Conservation (phyloP, 92 coral and sea anemone species). For the Pocillopora grandis region DNA sequence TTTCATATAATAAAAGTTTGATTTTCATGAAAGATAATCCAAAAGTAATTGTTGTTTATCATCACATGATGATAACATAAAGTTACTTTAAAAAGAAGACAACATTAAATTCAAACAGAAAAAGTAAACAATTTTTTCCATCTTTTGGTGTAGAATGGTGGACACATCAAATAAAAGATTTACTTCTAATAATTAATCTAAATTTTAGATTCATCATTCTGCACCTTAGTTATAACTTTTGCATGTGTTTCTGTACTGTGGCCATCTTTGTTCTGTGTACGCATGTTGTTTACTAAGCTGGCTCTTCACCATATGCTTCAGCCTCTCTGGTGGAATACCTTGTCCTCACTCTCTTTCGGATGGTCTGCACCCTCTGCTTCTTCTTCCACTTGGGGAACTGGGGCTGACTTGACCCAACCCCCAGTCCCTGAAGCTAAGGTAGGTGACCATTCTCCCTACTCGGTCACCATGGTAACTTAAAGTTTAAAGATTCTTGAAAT, state of each 20-base stretch:
- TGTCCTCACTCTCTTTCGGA: slow-evolving; percentile 86
- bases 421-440: slow-evolving; percentile 82
- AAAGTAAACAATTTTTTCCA: too few species aligned
- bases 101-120: too few species aligned
- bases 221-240: not conserved
- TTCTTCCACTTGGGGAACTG: slow-evolving; percentile 81
- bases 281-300: slow-evolving; percentile 51
- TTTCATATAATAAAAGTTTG: too few species aligned
- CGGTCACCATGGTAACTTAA: slow-evolving; percentile 51
- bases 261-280: slow-evolving; percentile 4
- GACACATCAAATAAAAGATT: too few species aligned
- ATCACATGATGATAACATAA: too few species aligned
- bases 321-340: slow-evolving; percentile 85
- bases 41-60: too few species aligned
- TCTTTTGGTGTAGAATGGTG: too few species aligned
- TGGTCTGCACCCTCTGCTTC: slow-evolving; percentile 89
- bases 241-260: too few species aligned
- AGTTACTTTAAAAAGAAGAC: too few species aligned
- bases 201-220: slow-evolving; percentile 1
- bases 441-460: slow-evolving; percentile 59
- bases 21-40: too few species aligned
- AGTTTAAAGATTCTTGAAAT: not conserved
- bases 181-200: too few species aligned
- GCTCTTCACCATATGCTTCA: slow-evolving; percentile 60
- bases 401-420: slow-evolving; percentile 76